These are phyloP conservation scores for Sebastes iracundus DNA, from an alignment of 2,797 vertebrate genomes.

Conservation along the genomic window DNA sequence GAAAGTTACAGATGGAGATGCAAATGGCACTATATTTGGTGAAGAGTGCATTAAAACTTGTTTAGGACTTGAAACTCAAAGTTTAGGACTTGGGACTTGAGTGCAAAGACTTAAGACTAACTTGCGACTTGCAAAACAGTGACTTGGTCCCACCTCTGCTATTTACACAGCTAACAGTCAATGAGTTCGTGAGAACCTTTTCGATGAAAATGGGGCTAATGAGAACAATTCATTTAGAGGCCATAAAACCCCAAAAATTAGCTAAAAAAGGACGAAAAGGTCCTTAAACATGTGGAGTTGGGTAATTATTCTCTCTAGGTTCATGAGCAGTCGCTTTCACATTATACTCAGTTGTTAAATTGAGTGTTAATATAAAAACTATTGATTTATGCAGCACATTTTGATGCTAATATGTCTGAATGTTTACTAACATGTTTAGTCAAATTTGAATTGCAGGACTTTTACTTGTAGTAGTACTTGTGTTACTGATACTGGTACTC, in stretches of 20 bases:
- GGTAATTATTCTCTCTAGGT: neutral
- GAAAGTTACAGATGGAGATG: too few species aligned
- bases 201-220: neutral
- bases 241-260: neutral
- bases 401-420: neutral
- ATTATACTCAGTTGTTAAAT: neutral
- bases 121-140: too few species aligned
- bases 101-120: too few species aligned
- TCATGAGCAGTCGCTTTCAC: neutral
- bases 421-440: neutral
- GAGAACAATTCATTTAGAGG: neutral
- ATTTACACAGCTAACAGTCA: too few species aligned
- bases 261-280: neutral
- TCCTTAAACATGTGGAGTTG: too few species aligned
- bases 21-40: too few species aligned
- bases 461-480: neutral
- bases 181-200: neutral
- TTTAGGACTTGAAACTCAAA: too few species aligned
- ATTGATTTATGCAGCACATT: neutral
- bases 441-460: neutral
- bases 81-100: too few species aligned
- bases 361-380: neutral
- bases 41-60: too few species aligned
- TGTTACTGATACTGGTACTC: neutral
- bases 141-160: too few species aligned